phyloP scores from a whole-genome alignment of 2,797 vertebrate genomes.

The Glyptemys insculpta region DNA sequence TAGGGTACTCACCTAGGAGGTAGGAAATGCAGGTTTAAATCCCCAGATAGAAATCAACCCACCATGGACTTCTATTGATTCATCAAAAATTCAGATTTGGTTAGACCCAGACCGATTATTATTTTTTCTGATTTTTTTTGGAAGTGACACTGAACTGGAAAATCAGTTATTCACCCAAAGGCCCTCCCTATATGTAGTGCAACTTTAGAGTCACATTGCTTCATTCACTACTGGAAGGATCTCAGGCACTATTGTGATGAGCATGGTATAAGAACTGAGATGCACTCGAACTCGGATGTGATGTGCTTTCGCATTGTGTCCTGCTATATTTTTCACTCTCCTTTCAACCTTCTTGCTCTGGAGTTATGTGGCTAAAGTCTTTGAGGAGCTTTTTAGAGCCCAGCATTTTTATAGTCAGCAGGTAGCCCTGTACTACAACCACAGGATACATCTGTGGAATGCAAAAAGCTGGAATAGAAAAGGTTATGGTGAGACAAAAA shows the following conservation, averaged over 20 bases:
- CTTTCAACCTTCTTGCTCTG: background rate
- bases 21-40: too few species aligned
- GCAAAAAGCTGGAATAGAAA: background rate
- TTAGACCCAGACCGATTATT: too few species aligned
- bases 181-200: background rate
- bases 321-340: accelerated
- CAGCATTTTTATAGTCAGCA: background rate
- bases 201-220: background rate
- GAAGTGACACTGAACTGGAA: too few species aligned
- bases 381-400: background rate
- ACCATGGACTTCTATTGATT: too few species aligned
- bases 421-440: background rate
- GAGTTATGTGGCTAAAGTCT: background rate
- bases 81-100: too few species aligned
- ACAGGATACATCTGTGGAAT: background rate
- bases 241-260: background rate
- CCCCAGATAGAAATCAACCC: too few species aligned
- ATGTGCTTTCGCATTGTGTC: accelerated
- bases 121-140: too few species aligned
- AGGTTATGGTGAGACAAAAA: conserved; percentile 13
- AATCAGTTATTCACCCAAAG: background rate
- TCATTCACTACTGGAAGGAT: background rate
- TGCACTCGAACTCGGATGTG: accelerated
- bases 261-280: background rate
- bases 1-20: too few species aligned